Evolutionary conservation across 2,797 vertebrate genomes (phyloP), one percentile per base, ranked within the genome.

Genomic region (Sitta carolinensis): DNA sequence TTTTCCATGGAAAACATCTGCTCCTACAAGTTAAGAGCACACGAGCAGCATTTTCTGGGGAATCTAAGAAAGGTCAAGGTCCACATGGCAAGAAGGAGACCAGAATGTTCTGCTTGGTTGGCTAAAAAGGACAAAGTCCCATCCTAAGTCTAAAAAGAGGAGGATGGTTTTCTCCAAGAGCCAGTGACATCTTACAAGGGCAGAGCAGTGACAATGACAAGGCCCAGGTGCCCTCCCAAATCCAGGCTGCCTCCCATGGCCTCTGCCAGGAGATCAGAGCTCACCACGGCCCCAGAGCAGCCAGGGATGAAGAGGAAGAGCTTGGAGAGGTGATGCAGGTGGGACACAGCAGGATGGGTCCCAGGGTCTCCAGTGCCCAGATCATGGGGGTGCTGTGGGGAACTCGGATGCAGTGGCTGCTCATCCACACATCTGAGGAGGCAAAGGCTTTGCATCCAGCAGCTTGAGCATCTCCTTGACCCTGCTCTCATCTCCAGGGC

Each of bases 351-450:
- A 42, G 77, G 78, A 66, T 75, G 19, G 42, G 4, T 48, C 68
- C 59, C 3, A 9, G 58, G 22, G 32, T 22, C 54, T 88, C 54
- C 84, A 70, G 11, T 0, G 11, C 66, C 72, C 45, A 40, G 54
- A 20, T 29, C 5, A 23, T 2, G 4, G 62, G 18, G 50, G 20
- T 0, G 5, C 54, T 27, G 21, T 0, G 4, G 34, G 9, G 38
- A 77, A 8, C 55, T 47, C 1, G 0, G 45, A 23, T 11, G 20
- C n/a, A 36, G n/a, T 0, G 29, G 40, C 58, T 78, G 70, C 67
- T 38, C 61, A 50, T 7, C 59, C 42, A 43, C 66, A 22, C 50
- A 30, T 29, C 70, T 6, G 13, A 51, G 50, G 40, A 79, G 42
- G 78, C 59, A 66, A n/a, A 67, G 62, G 36, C 50, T 75, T 52